phyloP scores from a whole-genome alignment of 1,140 invertebrate genomes.

The Drosophila melanica region DNA sequence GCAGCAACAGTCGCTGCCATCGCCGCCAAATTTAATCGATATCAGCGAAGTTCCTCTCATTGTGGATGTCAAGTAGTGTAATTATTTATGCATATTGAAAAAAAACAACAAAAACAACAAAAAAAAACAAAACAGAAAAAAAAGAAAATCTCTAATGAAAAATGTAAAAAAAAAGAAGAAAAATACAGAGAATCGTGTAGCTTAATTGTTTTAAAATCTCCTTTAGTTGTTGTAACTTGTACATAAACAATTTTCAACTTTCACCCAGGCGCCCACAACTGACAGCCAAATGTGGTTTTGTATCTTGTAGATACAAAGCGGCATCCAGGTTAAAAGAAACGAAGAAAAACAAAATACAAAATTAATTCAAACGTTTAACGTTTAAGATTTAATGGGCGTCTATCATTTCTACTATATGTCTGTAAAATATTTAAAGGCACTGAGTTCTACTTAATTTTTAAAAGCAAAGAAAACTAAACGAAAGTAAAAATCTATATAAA shows the following conservation, averaged over 20 bases:
- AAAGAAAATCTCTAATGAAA: slow-evolving; percentile 49
- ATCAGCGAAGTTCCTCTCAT: slow-evolving; percentile 84
- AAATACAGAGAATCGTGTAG: slow-evolving; percentile 50
- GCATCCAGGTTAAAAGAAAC: slow-evolving; percentile 7
- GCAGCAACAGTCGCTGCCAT: slow-evolving; percentile 65
- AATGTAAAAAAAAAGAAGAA: slow-evolving; percentile 54
- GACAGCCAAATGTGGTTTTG: slow-evolving; percentile 28
- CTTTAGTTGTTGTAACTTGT: slow-evolving; percentile 73
- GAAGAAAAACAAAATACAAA: background rate
- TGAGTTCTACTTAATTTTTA: slow-evolving; percentile 83
- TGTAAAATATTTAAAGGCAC: slow-evolving; percentile 80
- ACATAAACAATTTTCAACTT: slow-evolving; percentile 68
- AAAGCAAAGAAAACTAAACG: slow-evolving; percentile 38
- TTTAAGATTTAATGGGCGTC: slow-evolving; percentile 32
- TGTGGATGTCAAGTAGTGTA: slow-evolving; percentile 84
- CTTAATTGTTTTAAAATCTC: slow-evolving; percentile 70
- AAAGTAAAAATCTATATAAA: slow-evolving; percentile 37
- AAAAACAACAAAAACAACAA: slow-evolving; percentile 52
- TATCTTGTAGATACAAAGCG: slow-evolving; percentile 20
- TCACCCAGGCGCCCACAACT: slow-evolving; percentile 56
- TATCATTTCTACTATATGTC: slow-evolving; percentile 32
- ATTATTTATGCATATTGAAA: slow-evolving; percentile 75
- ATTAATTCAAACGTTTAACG: slow-evolving; percentile 47
- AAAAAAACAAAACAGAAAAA: slow-evolving; percentile 38
- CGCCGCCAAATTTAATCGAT: slow-evolving; percentile 84